Evolutionary conservation across 2,113 vertebrate species (phyloP).

Genomic region (Anguilla rostrata): DNA sequence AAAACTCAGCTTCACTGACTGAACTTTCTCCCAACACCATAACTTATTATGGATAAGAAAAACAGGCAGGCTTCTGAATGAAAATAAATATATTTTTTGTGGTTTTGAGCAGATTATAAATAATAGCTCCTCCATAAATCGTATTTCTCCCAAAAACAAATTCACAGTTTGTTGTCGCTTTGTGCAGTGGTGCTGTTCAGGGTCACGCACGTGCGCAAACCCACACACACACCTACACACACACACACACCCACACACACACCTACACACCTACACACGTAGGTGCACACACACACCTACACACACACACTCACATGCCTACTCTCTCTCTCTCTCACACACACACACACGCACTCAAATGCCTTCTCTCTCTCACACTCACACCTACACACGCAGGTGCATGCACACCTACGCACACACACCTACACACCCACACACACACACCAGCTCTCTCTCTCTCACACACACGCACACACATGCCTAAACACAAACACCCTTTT

Average conservation of each 20-base stretch:
- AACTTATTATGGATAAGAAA: background rate
- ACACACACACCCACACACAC: background rate
- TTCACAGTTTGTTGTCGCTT: background rate
- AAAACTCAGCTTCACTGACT: background rate
- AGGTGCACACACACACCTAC: background rate
- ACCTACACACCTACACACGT: background rate
- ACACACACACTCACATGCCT: background rate
- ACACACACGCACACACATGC: background rate
- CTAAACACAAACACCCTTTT: conserved; percentile 10
- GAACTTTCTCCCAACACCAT: background rate
- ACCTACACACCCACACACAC: background rate
- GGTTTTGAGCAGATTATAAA: background rate
- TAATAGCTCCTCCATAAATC: background rate
- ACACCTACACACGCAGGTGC: background rate
- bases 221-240: background rate
- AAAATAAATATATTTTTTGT: background rate
- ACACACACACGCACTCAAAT: background rate
- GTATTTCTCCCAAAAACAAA: background rate
- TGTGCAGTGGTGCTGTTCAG: background rate
- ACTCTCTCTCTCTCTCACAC: background rate
- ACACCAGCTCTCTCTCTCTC: too few relatives aligned
- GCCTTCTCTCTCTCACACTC: background rate
- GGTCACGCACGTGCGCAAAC: background rate
- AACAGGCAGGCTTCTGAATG: background rate
- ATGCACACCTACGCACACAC: background rate